Percentiles rank a stretch among this genome's conserved stretches.
Evolutionary conservation across 2,888 invertebrate genomes (phyloP).

Genomic region (Phasia obesa): DNA sequence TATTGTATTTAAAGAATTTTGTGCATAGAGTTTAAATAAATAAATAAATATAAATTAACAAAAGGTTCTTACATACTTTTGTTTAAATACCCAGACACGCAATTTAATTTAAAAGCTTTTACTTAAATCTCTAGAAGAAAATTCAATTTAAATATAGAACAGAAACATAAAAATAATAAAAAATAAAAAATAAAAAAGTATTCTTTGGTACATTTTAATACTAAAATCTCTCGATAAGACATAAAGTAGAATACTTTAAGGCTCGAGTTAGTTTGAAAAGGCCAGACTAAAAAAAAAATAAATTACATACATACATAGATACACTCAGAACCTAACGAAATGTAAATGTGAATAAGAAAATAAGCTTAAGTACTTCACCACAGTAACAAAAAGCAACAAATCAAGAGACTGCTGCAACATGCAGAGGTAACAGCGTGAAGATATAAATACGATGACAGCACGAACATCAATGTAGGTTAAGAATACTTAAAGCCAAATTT

Average conservation of each 20-base stretch:
- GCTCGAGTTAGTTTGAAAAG: constrained; percentile 35
- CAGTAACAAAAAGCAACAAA: constrained; percentile 22
- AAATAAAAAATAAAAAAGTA: neutral
- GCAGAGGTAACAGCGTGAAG: constrained; percentile 44
- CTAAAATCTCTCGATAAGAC: constrained; percentile 51
- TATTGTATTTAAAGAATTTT: too few species aligned
- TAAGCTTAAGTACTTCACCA: constrained; percentile 26
- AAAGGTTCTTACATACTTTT: too few species aligned
- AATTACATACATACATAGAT: neutral
- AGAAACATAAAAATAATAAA: neutral
- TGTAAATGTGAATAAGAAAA: constrained; percentile 18
- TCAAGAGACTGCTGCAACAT: neutral
- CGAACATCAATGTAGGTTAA: constrained; percentile 66
- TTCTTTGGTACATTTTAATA: constrained; percentile 30
- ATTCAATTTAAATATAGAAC: neutral
- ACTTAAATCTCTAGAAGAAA: neutral
- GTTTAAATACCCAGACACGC: too few species aligned
- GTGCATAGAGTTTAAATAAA: too few species aligned
- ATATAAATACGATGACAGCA: constrained; percentile 49
- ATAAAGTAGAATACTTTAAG: constrained; percentile 38
- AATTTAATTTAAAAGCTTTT: too few species aligned
- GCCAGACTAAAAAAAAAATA: constrained; percentile 27
- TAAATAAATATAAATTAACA: too few species aligned
- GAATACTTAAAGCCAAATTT: constrained; percentile 66
- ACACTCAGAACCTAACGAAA: constrained; percentile 14